Evolutionary conservation across 2,888 invertebrate species (phyloP).

Genomic region (Cataglyphis albicans): DNA sequence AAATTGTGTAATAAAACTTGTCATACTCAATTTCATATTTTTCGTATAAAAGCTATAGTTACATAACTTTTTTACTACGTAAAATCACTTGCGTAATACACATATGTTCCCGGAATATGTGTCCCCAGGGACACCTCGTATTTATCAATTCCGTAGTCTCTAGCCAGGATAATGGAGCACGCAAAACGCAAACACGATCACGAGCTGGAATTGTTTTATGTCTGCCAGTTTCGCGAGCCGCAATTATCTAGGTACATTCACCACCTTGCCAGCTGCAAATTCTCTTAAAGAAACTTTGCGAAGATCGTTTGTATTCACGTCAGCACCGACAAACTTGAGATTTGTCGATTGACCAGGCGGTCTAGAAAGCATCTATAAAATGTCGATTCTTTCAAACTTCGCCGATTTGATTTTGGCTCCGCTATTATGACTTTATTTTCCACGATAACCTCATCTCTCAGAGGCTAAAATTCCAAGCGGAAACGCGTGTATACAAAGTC

Average conservation of each 20-base stretch:
- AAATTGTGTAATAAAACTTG: slow-evolving; percentile 12
- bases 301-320: slow-evolving; percentile 43
- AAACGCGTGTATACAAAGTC: slow-evolving; percentile 49
- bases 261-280: slow-evolving; percentile 8
- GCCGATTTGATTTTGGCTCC: slow-evolving; percentile 12
- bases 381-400: slow-evolving; percentile 3
- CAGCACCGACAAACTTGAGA: slow-evolving; percentile 38
- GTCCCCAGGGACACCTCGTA: slow-evolving; percentile 4
- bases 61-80: neutral
- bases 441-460: slow-evolving; percentile 8
- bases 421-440: slow-evolving; percentile 6
- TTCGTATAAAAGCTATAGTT: neutral
- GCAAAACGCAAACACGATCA: slow-evolving; percentile 36
- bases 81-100: slow-evolving; percentile 21
- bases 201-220: slow-evolving; percentile 21
- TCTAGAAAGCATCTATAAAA: neutral
- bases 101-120: slow-evolving; percentile 20
- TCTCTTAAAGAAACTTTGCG: slow-evolving; percentile 49
- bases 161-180: slow-evolving; percentile 42
- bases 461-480: slow-evolving; percentile 38
- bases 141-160: neutral
- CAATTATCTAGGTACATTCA: slow-evolving; percentile 18
- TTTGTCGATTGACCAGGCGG: neutral
- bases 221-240: slow-evolving; percentile 21
- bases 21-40: neutral